Percentiles rank a stretch among this genome's conserved stretches.
These are phyloP conservation scores for Cepaea hortensis DNA, from an alignment of 2,888 invertebrate species.

Conservation along the genomic window DNA sequence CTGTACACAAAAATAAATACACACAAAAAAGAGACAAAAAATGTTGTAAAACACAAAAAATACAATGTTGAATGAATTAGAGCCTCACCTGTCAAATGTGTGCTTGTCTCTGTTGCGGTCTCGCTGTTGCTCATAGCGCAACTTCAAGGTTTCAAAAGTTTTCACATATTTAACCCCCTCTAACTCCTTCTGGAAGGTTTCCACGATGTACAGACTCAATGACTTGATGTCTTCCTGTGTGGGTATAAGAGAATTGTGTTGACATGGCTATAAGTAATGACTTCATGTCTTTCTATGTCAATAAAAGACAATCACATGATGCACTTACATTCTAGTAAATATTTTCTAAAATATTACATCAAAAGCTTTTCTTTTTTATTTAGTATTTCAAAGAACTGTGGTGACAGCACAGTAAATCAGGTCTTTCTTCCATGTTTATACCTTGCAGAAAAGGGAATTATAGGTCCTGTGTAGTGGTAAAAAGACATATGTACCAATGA, in stretches of 20 bases:
- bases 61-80: neutral
- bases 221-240: conserved; percentile 78
- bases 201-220: conserved; percentile 89
- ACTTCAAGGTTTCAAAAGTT: conserved; percentile 94
- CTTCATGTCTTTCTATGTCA: too few species aligned
- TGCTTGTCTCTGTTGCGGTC: conserved; percentile 69
- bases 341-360: too few species aligned
- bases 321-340: too few species aligned
- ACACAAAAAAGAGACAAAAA: conserved; percentile 9
- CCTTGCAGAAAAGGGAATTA: too few species aligned
- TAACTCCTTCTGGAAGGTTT: conserved; percentile 94
- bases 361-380: too few species aligned
- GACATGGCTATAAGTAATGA: neutral
- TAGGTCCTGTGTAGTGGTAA: too few species aligned
- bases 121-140: conserved; percentile 74
- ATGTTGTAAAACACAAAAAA: too few species aligned
- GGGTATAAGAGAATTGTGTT: neutral
- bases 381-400: too few species aligned
- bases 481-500: too few species aligned
- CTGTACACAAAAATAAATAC: neutral
- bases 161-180: conserved; percentile 98
- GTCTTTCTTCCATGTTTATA: too few species aligned
- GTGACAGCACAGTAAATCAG: too few species aligned
- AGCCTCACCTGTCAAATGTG: conserved; percentile 38
- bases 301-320: too few species aligned